These are phyloP conservation scores for Periplaneta americana DNA, from an alignment of 1,140 invertebrate species.

Conservation along the genomic window DNA sequence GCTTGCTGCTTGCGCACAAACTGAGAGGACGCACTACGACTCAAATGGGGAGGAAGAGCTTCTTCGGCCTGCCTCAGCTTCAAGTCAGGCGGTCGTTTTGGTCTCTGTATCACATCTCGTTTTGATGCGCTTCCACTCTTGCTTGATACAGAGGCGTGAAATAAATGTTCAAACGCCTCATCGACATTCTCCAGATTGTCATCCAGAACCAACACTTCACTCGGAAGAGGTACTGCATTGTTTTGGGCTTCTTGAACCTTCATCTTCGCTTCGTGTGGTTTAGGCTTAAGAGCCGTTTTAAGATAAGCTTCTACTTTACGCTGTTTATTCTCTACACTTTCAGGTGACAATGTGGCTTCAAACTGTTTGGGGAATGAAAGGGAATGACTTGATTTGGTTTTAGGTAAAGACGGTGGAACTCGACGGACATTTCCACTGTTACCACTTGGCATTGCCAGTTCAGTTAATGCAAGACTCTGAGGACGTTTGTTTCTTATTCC, in stretches of 20 bases:
- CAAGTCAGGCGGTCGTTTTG: neutral
- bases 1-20: conserved; percentile 16
- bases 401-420: conserved; percentile 34
- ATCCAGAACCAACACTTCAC: conserved; percentile 9
- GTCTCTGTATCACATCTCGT: neutral
- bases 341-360: conserved; percentile 67
- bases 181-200: conserved; percentile 38
- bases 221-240: neutral
- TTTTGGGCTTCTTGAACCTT: neutral
- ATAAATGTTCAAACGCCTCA: conserved; percentile 37
- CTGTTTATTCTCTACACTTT: conserved; percentile 66
- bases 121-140: neutral
- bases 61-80: neutral
- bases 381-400: conserved; percentile 65
- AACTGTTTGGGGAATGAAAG: conserved; percentile 66
- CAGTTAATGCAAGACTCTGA: conserved; percentile 28
- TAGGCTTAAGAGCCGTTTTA: neutral
- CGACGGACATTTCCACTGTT: neutral
- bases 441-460: neutral
- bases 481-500: conserved; percentile 19
- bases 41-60: neutral
- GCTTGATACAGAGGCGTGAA: conserved; percentile 24
- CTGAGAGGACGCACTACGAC: conserved; percentile 14
- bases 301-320: conserved; percentile 60
- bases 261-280: neutral